Evolutionary conservation across 2,888 invertebrate species (phyloP).

Genomic region (Tineola bisselliella): DNA sequence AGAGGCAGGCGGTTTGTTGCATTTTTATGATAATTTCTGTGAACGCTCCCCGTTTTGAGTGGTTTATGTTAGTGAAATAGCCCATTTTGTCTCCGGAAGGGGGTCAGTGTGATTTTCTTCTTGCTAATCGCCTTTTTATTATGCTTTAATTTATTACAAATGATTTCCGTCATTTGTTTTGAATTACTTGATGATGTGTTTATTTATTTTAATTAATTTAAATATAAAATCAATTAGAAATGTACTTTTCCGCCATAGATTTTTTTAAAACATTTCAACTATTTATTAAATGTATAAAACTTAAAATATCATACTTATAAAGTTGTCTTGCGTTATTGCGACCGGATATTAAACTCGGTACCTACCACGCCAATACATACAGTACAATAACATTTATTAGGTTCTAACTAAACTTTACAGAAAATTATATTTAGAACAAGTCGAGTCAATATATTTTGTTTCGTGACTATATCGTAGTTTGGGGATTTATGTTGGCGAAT

Average conservation of each 20-base stretch:
- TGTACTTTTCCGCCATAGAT: neutral
- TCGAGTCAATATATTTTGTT: neutral
- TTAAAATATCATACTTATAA: no score
- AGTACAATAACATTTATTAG: no score
- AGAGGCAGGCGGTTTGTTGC: constrained; percentile 32
- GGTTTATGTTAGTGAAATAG: constrained; percentile 12
- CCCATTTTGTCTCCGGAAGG: constrained; percentile 10
- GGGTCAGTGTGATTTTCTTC: constrained; percentile 11
- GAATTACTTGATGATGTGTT: neutral
- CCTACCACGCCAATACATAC: no score
- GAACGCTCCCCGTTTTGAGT: constrained; percentile 24
- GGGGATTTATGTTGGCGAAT: constrained; percentile 2
- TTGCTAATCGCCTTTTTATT: constrained; percentile 9
- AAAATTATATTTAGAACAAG: neutral
- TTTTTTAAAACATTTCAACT: no score
- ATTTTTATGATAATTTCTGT: constrained; percentile 33
- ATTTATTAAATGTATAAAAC: no score
- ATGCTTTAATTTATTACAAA: constrained; percentile 10
- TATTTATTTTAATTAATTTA: neutral
- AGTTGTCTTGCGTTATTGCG: no score
- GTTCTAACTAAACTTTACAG: no score
- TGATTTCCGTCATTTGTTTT: neutral
- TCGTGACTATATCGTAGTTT: constrained; percentile 9
- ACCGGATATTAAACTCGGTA: no score
- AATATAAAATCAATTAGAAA: neutral